Evolutionary conservation across 2,797 vertebrate genomes (phyloP), one percentile per base, ranked within the genome.

Genomic region (Tiaroga cobitis): DNA sequence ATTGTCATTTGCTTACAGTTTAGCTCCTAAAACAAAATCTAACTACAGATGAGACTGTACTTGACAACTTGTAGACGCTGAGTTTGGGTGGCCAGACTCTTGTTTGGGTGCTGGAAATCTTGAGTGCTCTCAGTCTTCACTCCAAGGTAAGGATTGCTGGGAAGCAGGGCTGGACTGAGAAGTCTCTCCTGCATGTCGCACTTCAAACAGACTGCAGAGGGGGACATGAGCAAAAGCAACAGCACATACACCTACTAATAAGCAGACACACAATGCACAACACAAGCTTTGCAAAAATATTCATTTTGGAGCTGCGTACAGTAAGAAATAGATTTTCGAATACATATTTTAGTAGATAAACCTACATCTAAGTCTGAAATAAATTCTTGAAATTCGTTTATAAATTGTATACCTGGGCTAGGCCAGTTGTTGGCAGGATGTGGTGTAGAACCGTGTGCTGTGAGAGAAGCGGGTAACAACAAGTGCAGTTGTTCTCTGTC

Each of bases 121-220:
- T 88, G 86, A 77, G 92, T 1, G 41, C 92, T 95, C 88, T 95
- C 95, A 0, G 93, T 93, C 90, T 93, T 96, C 82, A 87, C 16
- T 3, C 90, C 92, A 68, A 95, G 89, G 84, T 86, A 88, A 2
- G 92, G 84, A 10, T 74, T 88, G 29, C 93, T 90, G 1, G 94
- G 94, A 80, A 99, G 92, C 59, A 97, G 94, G 5, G 95, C 91
- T 0, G 98, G 97, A 90, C 96, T 96, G 16, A 99, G 95, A 77
- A 98, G 88, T 65, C 97, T 94, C 91, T 97, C 97, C 92, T 97
- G 97, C 90, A 97, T 88, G 87, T 99, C 98, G 4, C 97, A 99
- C 92, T 98, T 98, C 87, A 99, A 88, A 82, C 96, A 96, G 84
- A 96, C 98, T 98, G 89, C 21, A 88, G 88, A 49, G 68, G 67